These are phyloP conservation scores for Oeneis ivallda DNA, from an alignment of 2,888 invertebrate genomes.

Conservation along the genomic window DNA sequence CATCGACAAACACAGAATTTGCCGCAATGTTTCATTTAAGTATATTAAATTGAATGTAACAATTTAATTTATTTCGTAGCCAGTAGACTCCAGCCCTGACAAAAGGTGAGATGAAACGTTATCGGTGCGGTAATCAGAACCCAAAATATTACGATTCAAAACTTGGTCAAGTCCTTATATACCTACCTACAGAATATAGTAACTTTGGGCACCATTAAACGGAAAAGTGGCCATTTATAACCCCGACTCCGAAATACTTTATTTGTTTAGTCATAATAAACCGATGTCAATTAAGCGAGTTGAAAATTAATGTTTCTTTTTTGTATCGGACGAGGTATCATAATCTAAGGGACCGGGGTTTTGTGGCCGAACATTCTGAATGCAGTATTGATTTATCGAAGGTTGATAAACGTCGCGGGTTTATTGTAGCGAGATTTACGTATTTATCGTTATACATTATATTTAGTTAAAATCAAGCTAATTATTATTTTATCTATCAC, in stretches of 20 bases:
- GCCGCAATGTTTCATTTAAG: neutral
- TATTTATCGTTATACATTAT: slow-evolving; percentile 15
- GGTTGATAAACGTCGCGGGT: slow-evolving; percentile 29
- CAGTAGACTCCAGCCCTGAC: slow-evolving; percentile 57
- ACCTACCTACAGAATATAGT: slow-evolving; percentile 61
- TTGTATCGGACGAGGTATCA: slow-evolving; percentile 42
- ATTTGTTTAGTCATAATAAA: slow-evolving; percentile 74
- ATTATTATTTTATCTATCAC: neutral
- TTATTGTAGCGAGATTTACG: slow-evolving; percentile 29
- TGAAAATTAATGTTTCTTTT: slow-evolving; percentile 60
- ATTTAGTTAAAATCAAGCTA: neutral
- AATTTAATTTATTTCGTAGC: neutral
- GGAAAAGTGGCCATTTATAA: slow-evolving; percentile 72
- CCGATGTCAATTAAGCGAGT: slow-evolving; percentile 72
- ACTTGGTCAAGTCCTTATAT: slow-evolving; percentile 78
- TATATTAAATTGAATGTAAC: neutral
- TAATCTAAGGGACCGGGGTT: slow-evolving; percentile 41
- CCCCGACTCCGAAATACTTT: slow-evolving; percentile 66
- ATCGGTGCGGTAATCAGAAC: slow-evolving; percentile 79
- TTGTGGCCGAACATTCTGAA: slow-evolving; percentile 36
- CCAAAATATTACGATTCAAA: slow-evolving; percentile 82
- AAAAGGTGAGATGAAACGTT: slow-evolving; percentile 77
- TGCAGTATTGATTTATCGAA: slow-evolving; percentile 38
- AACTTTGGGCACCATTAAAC: slow-evolving; percentile 71
- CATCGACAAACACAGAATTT: no score